phyloP scores from a whole-genome alignment of 2,888 invertebrate genomes.

The Aleiodes testaceus region DNA sequence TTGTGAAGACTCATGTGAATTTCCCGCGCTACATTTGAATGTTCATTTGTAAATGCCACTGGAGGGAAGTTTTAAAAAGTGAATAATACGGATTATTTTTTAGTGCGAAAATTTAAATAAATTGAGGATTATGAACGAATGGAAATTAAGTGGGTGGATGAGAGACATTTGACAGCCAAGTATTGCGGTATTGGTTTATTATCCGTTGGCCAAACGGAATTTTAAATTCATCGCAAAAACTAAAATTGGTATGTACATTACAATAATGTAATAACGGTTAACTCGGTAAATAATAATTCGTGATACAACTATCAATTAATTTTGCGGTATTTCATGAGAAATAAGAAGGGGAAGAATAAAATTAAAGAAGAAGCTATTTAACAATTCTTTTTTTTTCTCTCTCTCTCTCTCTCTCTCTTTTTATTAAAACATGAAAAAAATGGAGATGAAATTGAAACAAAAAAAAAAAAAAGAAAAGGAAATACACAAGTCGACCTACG shows the following conservation, averaged over 20 bases:
- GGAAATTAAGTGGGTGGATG: conserved; percentile 9
- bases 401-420: too few species aligned
- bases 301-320: conserved; percentile 18
- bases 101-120: neutral
- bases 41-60: neutral
- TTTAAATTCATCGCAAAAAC: conserved; percentile 31
- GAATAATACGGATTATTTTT: neutral
- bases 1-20: conserved; percentile 11
- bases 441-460: too few species aligned
- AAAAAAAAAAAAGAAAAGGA: neutral
- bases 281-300: conserved; percentile 10
- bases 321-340: conserved; percentile 14
- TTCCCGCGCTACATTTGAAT: conserved; percentile 34
- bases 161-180: conserved; percentile 20
- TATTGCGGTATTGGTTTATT: conserved; percentile 26
- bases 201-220: conserved; percentile 10
- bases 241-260: conserved; percentile 40
- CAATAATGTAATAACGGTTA: conserved; percentile 30
- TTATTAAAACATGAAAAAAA: conserved; percentile 14
- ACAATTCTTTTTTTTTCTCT: neutral
- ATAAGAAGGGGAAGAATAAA: conserved; percentile 7
- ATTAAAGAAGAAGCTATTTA: neutral
- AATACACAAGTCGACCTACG: conserved; percentile 49
- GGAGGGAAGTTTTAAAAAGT: neutral
- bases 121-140: conserved; percentile 39